Percentiles rank a stretch among this genome's conserved stretches.
Evolutionary conservation across 2,888 invertebrate species (phyloP).

Genomic region (Beris chalybata): DNA sequence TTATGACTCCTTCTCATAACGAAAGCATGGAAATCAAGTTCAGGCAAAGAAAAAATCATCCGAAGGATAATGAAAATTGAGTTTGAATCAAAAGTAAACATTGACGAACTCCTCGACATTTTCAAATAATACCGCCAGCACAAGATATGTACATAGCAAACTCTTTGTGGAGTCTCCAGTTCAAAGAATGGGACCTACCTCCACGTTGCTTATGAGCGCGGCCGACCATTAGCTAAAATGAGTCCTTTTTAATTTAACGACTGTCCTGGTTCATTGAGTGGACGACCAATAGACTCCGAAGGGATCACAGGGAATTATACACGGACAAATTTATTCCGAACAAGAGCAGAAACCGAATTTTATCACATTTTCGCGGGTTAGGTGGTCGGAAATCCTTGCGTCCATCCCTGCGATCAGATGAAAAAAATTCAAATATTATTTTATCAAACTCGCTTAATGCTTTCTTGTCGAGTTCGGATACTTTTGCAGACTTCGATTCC

Average conservation of each 20-base stretch:
- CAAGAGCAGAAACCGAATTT: neutral
- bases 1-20: no score
- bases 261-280: slow-evolving; percentile 2
- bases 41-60: no score
- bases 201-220: no score
- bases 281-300: neutral
- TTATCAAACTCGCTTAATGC: no score
- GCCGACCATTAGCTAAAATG: neutral
- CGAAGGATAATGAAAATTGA: neutral
- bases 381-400: neutral
- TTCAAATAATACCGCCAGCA: neutral
- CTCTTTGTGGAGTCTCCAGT: no score
- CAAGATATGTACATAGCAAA: neutral
- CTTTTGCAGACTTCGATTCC: no score
- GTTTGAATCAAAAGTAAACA: slow-evolving; percentile 13
- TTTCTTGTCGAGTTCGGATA: no score
- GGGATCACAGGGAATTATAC: neutral
- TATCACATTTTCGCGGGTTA: no score
- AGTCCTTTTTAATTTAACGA: slow-evolving; percentile 14
- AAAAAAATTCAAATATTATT: no score
- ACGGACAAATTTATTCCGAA: slow-evolving; percentile 6
- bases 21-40: no score
- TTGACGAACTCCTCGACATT: neutral
- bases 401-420: no score
- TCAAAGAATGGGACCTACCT: no score